Percentiles rank a stretch among this genome's conserved stretches.
phyloP scores from a whole-genome alignment of 2,797 vertebrate genomes.

The Chaunax sp. region DNA sequence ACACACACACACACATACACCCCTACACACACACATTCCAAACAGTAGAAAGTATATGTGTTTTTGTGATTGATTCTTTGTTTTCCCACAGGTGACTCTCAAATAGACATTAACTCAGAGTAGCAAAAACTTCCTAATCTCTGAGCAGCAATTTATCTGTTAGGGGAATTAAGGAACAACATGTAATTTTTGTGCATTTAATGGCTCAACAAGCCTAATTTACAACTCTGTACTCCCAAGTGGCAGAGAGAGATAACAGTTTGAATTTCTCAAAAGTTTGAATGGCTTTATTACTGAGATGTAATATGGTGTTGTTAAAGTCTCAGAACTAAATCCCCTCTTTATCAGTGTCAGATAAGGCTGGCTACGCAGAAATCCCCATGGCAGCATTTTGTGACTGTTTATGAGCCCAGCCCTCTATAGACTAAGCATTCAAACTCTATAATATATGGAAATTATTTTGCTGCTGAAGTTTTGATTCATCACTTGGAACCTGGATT shows the following conservation, averaged over 20 bases:
- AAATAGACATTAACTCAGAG: conserved; percentile 31
- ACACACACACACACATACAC: no score
- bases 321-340: conserved; percentile 37
- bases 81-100: no score
- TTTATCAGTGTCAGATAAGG: conserved; percentile 55
- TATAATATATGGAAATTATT: conserved; percentile 21
- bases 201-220: conserved; percentile 48
- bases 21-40: no score
- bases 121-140: conserved; percentile 56
- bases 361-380: conserved; percentile 42
- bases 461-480: conserved; percentile 22
- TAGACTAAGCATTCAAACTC: conserved; percentile 14
- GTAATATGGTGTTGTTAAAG: conserved; percentile 49
- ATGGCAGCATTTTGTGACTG: conserved; percentile 41
- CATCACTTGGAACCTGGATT: conserved; percentile 26
- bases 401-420: conserved; percentile 29
- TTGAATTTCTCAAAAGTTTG: conserved; percentile 56
- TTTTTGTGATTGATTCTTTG: no score
- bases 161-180: conserved; percentile 57
- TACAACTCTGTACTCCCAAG: conserved; percentile 57
- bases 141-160: conserved; percentile 41
- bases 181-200: conserved; percentile 51
- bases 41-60: no score
- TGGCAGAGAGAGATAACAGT: conserved; percentile 63
- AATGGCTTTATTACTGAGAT: conserved; percentile 60